Evolutionary conservation across 2,797 vertebrate genomes (phyloP).

Genomic region (Acrocephalus scirpaceus): DNA sequence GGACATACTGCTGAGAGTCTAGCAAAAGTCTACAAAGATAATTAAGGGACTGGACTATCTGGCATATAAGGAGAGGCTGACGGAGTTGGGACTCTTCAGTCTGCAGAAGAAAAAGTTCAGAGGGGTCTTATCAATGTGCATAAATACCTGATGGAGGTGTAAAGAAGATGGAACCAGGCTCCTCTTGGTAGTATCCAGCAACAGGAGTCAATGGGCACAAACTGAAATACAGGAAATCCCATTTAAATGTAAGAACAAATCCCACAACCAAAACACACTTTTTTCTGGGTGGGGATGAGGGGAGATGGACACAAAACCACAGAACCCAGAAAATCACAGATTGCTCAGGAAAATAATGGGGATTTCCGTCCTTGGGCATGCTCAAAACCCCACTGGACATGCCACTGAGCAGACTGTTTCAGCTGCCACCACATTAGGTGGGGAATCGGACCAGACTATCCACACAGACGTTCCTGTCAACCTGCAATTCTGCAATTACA

Average conservation of each 20-base stretch:
- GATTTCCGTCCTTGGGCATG: not conserved
- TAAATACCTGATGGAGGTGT: slow-evolving; percentile 20
- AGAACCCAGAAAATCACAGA: not conserved
- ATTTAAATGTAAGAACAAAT: not conserved
- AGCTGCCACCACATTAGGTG: not conserved
- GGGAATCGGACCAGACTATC: not conserved
- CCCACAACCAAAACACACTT: not conserved
- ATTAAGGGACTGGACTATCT: not conserved
- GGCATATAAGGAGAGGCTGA: not conserved
- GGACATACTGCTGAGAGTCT: not conserved
- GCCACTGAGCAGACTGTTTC: not conserved
- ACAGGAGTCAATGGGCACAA: not conserved
- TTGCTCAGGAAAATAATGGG: not conserved
- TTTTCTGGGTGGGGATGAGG: not conserved
- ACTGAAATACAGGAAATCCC: slow-evolving; percentile 34
- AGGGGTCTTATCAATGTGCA: not conserved
- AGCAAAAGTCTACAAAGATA: not conserved
- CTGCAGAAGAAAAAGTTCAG: not conserved
- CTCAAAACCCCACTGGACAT: not conserved
- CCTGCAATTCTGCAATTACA: not conserved
- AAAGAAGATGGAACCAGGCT: not conserved
- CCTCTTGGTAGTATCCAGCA: not conserved
- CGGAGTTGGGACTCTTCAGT: not conserved
- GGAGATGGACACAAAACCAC: not conserved
- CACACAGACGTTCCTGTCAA: not conserved